Evolutionary conservation across 2,797 vertebrate genomes (phyloP).

Genomic region (Eptatretus atami): DNA sequence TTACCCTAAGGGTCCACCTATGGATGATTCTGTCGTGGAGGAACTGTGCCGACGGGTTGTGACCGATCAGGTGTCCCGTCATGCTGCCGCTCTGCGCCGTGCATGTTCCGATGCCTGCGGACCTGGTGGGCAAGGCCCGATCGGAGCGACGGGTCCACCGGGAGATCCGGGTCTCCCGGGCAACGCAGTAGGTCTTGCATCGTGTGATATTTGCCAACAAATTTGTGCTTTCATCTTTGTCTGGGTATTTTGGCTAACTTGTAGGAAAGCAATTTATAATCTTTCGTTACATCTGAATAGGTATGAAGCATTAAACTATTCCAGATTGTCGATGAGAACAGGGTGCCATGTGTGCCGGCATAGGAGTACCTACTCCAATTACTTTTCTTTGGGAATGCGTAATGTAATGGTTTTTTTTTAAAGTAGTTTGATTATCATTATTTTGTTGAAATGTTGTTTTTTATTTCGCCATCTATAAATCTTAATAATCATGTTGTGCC

Average conservation of each 20-base stretch:
- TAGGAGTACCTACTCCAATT: too few species aligned
- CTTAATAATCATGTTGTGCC: too few species aligned
- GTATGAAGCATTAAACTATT: neutral
- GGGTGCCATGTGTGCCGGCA: too few species aligned
- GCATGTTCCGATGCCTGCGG: neutral
- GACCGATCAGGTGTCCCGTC: neutral
- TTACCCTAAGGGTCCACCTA: neutral
- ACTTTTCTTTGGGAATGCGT: too few species aligned
- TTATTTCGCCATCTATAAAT: too few species aligned
- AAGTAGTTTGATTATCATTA: too few species aligned
- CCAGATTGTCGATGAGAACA: too few species aligned
- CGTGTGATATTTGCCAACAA: neutral
- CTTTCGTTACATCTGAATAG: neutral
- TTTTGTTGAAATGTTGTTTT: too few species aligned
- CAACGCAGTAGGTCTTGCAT: neutral
- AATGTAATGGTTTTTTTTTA: too few species aligned
- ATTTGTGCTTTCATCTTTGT: neutral
- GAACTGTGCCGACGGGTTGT: neutral
- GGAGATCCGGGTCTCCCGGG: neutral
- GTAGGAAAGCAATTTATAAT: neutral
- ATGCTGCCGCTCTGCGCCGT: neutral
- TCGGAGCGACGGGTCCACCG: neutral
- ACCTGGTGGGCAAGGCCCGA: neutral
- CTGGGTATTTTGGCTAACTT: neutral
- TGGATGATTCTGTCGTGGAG: slow-evolving; percentile 4